phyloP scores from a whole-genome alignment of 2,888 invertebrate genomes.

The Hemicrepidius hirtus region DNA sequence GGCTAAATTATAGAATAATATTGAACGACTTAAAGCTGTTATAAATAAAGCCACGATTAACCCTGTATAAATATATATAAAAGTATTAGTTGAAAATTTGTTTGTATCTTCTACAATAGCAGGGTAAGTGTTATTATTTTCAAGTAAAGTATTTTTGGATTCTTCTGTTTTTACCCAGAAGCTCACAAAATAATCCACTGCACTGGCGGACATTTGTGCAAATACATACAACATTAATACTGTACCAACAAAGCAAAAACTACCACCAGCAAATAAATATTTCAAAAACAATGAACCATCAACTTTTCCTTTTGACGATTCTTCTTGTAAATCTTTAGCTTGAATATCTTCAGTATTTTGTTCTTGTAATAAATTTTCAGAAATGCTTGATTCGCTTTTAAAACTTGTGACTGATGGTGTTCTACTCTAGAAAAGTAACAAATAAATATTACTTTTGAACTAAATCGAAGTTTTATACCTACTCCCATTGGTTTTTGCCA shows the following conservation, averaged over 20 bases:
- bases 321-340: slow-evolving; percentile 76
- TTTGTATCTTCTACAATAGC: background rate
- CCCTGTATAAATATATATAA: slow-evolving; percentile 78
- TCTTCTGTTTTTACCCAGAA: slow-evolving; percentile 76
- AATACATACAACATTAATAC: slow-evolving; percentile 74
- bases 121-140: background rate
- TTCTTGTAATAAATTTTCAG: slow-evolving; percentile 68
- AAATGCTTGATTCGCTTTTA: slow-evolving; percentile 69
- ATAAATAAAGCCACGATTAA: slow-evolving; percentile 75
- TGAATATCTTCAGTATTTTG: slow-evolving; percentile 71
- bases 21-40: slow-evolving; percentile 77
- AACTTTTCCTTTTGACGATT: slow-evolving; percentile 76
- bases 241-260: slow-evolving; percentile 72
- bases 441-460: too few relatives aligned
- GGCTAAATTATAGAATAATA: slow-evolving; percentile 79
- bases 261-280: slow-evolving; percentile 76
- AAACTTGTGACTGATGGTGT: slow-evolving; percentile 66
- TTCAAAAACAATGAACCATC: slow-evolving; percentile 76
- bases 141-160: slow-evolving; percentile 52
- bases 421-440: slow-evolving; percentile 61
- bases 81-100: slow-evolving; percentile 69
- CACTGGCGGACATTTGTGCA: slow-evolving; percentile 79
- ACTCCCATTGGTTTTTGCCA: slow-evolving; percentile 66
- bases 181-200: slow-evolving; percentile 84
- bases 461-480: slow-evolving; percentile 38